Conservation (phyloP, 1,140 invertebrate genomes). For the Sycobia sp. region DNA sequence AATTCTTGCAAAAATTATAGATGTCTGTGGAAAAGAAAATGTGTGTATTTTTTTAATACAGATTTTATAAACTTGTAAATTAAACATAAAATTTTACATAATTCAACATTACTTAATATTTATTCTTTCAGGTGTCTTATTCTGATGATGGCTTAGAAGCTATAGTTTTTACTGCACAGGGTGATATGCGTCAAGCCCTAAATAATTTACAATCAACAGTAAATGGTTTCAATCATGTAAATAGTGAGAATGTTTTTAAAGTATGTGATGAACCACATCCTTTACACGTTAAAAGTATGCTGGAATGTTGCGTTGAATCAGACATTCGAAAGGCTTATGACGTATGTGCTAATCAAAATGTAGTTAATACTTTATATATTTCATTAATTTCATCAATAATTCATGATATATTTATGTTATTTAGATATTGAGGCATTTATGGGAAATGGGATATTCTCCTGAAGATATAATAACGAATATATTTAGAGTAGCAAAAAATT, state of each 20-base stretch:
- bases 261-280: slow-evolving; percentile 99
- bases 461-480: slow-evolving; percentile 97
- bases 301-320: slow-evolving; percentile 80
- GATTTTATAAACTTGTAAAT: background rate
- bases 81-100: background rate
- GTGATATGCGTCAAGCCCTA: slow-evolving; percentile 95
- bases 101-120: background rate
- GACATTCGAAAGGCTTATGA: slow-evolving; percentile 89
- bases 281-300: slow-evolving; percentile 88
- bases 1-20: slow-evolving; percentile 79
- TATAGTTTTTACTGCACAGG: slow-evolving; percentile 97
- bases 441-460: slow-evolving; percentile 91
- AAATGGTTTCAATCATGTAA: slow-evolving; percentile 93
- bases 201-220: slow-evolving; percentile 98
- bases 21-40: slow-evolving; percentile 77
- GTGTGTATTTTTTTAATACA: slow-evolving; percentile 58
- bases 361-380: background rate
- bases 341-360: slow-evolving; percentile 61
- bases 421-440: slow-evolving; percentile 83
- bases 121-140: slow-evolving; percentile 68
- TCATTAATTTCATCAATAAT: background rate
- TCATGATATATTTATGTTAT: slow-evolving; percentile 20
- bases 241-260: slow-evolving; percentile 97
- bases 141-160: slow-evolving; percentile 95
- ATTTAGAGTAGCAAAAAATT: slow-evolving; percentile 89